These are phyloP conservation scores for Sipunculus nudus DNA, from an alignment of 2,888 invertebrate genomes.

Conservation along the genomic window DNA sequence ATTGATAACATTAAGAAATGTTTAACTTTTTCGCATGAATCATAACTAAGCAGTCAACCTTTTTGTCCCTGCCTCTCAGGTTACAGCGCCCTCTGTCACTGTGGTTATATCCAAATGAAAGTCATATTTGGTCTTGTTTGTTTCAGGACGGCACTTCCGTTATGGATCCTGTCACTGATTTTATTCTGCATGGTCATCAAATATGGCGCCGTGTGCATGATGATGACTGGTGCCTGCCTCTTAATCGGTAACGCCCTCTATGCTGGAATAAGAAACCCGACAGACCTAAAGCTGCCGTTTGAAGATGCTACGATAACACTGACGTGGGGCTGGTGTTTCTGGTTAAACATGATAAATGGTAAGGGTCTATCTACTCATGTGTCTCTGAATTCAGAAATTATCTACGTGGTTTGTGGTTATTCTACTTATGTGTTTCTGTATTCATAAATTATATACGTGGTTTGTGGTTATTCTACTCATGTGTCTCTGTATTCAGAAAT, in stretches of 20 bases:
- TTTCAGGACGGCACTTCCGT: conserved; percentile 70
- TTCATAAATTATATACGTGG: conserved; percentile 79
- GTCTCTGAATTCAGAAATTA: conserved; percentile 72
- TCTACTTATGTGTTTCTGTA: too few relatives aligned
- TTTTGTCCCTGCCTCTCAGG: too few relatives aligned
- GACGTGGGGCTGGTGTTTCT: conserved; percentile 70
- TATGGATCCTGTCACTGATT: conserved; percentile 71
- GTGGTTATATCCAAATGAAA: too few relatives aligned
- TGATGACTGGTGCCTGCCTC: conserved; percentile 69
- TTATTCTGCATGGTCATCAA: conserved; percentile 70
- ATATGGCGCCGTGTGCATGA: conserved; percentile 70
- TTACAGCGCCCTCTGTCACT: too few relatives aligned
- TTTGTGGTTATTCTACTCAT: too few relatives aligned
- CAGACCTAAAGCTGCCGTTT: conserved; percentile 70
- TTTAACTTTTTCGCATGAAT: too few relatives aligned
- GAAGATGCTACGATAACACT: conserved; percentile 62
- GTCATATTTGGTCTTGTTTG: not conserved
- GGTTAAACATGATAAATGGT: conserved; percentile 70
- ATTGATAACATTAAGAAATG: too few relatives aligned
- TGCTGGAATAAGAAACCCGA: conserved; percentile 69
- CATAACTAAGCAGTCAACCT: too few relatives aligned
- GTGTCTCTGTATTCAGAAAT: conserved; percentile 73
- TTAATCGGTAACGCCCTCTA: conserved; percentile 70
- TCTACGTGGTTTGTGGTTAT: conserved; percentile 84
- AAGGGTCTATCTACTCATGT: conserved; percentile 33